Base-by-base conservation (phyloP, 2,888 invertebrate genomes). In the Hypena proboscidalis region DNA sequence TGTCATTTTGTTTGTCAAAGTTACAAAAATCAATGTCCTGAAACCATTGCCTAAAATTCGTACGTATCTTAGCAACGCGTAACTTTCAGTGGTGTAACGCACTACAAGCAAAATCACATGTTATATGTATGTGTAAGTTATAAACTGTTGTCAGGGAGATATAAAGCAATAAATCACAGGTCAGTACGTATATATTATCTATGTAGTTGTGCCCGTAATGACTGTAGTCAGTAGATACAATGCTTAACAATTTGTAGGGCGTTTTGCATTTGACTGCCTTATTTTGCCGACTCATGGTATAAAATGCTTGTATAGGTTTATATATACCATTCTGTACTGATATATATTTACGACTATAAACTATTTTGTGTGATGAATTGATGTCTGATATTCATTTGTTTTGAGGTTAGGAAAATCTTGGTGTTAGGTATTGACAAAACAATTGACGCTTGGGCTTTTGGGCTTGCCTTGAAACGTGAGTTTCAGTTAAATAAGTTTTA, bases 21-120 rank as follows among this genome's bases (percentile, higher is more conserved):
- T 10, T 8, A 30, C 19, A 48, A 60, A 61, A 58, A 65, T 64
- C 63, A 61, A 64, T 65, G 45, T 30, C 17, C 14, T 26, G 21
- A 51, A 47, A 29, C 21, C 52, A 40, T 59, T 67, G 44, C 57
- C 57, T 52, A 61, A 53, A 73, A 62, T 54, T 46, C 51, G 77
- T 75, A 49, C 51, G 80, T 80, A 48, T 47, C 80, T 36, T 58
- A 55, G 80, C 80, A 79, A 80, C 80, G 49, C 21, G 8, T 44
- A 53, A 57, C 50, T 47, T 42, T 46, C 25, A 52, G 70, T 69
- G 48, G 47, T 35, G 48, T 55, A 73, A 79, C 77, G 77, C 77
- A 76, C 63, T 46, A 60, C 56, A 54, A 48, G 59, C 57, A 63
- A 75, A 73, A 70, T 74, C 77, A 76, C 54, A 74, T 67, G 68